phyloP scores from a whole-genome alignment of 2,113 vertebrate genomes.

The Myanophis thanlyinensis region DNA sequence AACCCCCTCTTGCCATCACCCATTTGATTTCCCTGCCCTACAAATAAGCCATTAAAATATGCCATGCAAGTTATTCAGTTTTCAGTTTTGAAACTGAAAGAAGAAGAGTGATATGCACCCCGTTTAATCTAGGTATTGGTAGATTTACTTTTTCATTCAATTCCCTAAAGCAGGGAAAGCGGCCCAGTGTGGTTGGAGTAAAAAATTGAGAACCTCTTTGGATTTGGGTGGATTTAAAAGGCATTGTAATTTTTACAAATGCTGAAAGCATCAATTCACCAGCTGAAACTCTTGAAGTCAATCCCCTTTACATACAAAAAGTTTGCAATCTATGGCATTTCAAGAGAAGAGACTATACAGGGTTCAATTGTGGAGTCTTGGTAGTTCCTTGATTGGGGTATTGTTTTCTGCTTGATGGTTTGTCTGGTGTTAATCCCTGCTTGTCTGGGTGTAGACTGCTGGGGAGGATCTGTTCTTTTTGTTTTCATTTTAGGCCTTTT shows the following conservation, averaged over 20 bases:
- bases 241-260: not conserved
- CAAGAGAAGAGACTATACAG: too few species aligned
- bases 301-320: not conserved
- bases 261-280: not conserved
- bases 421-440: not conserved
- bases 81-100: not conserved
- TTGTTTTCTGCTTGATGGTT: not conserved
- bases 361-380: not conserved
- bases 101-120: not conserved
- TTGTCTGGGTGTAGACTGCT: not conserved
- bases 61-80: not conserved
- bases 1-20: not conserved
- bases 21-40: not conserved
- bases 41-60: not conserved
- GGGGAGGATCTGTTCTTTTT: not conserved
- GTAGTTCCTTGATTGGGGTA: not conserved
- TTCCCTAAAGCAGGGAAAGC: not conserved
- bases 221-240: not conserved
- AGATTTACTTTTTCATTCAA: not conserved
- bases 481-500: not conserved
- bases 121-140: not conserved
- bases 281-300: not conserved
- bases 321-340: not conserved
- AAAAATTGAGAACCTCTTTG: not conserved
- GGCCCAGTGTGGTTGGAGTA: not conserved